These are phyloP conservation scores for Cirrhinus molitorella DNA, from an alignment of 2,797 vertebrate species.

Conservation along the genomic window DNA sequence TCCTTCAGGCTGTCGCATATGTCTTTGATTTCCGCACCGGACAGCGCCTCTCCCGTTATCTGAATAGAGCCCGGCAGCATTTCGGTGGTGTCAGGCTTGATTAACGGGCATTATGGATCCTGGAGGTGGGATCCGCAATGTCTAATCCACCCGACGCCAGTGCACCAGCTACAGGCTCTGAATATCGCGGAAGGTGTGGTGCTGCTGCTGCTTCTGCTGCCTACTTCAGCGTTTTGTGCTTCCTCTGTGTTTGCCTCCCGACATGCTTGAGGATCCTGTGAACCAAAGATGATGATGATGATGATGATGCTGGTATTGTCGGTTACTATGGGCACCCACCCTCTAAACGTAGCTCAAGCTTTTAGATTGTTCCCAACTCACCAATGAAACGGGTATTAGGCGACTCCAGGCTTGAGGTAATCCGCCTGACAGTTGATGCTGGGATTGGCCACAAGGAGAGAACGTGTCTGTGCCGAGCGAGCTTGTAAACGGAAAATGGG, in stretches of 20 bases:
- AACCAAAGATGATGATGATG: slow-evolving; percentile 48
- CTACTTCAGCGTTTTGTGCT: slow-evolving; percentile 32
- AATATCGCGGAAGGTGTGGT: slow-evolving; percentile 29
- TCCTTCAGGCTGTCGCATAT: slow-evolving; percentile 92
- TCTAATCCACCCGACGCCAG: slow-evolving; percentile 19
- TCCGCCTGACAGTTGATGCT: slow-evolving; percentile 24
- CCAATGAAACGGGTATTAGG: neutral
- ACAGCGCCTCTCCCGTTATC: slow-evolving; percentile 93
- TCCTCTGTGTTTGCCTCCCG: slow-evolving; percentile 37
- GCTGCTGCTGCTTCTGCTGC: slow-evolving; percentile 5
- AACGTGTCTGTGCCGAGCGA: slow-evolving; percentile 1
- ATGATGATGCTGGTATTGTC: slow-evolving; percentile 56
- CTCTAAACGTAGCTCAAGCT: slow-evolving; percentile 1
- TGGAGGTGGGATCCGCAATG: slow-evolving; percentile 1
- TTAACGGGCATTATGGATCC: slow-evolving; percentile 26
- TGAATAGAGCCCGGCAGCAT: slow-evolving; percentile 97
- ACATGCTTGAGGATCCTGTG: slow-evolving; percentile 41
- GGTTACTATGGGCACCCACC: slow-evolving; percentile 62
- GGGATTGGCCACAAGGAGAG: slow-evolving; percentile 27
- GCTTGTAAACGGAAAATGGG: slow-evolving; percentile 33
- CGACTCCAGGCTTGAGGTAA: slow-evolving; percentile 36
- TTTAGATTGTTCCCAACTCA: neutral
- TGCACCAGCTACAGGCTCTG: neutral
- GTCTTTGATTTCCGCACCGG: slow-evolving; percentile 90
- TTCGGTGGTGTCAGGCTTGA: slow-evolving; percentile 43